Base-by-base conservation (phyloP, 2,797 vertebrate species). In the Molossus alvarezi region DNA sequence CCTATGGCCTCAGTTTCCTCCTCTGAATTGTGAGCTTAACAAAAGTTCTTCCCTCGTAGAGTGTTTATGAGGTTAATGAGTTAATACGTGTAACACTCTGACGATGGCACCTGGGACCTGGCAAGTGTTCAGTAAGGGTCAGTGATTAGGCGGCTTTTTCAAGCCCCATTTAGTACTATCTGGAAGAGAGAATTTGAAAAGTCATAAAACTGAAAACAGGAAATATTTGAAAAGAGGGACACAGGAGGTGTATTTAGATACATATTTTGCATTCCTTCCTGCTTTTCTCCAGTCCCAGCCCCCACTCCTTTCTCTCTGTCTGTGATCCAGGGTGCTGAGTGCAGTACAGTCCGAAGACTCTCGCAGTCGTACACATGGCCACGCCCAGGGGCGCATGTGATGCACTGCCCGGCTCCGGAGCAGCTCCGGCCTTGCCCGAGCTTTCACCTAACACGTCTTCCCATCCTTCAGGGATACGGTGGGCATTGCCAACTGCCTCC, bases 291-390 rank as follows among this genome's bases (percentile, higher is more conserved):
- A 23, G 10, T 23, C 48, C 21, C 33, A 76, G 6, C 13, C 9
- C 23, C 29, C 37, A 13, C 18, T 37, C 25, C 41, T 20, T 55
- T n/a, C 37, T 62, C 29, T 27, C 23, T 53, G 6, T 72, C 33
- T 12, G 3, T 57, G 72, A 23, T 12, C 71, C 21, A n/a, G 51
- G 3, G 1, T 15, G 3, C 3, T 9, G 23, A 27, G 33, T 0
- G 27, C 12, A 33, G 65, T 37, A 2, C 18, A 13, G 69, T 53
- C 79, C 41, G 17, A 2, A n/a, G 48, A 12, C 21, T 33, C 55
- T 45, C 41, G 1, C 1, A 7, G 15, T 21, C 73, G 15, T 17
- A 12, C 41, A 6, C 6, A 37, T 23, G 55, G 48, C 83, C 12
- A 1, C 9, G 2, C 13, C 48, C 58, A 9, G 83, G n/a, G 29